A percentile compares a stretch with the other conserved stretches of the same genome.
phyloP scores from a whole-genome alignment of 2,888 invertebrate species.

The Chloroclysta siterata region DNA sequence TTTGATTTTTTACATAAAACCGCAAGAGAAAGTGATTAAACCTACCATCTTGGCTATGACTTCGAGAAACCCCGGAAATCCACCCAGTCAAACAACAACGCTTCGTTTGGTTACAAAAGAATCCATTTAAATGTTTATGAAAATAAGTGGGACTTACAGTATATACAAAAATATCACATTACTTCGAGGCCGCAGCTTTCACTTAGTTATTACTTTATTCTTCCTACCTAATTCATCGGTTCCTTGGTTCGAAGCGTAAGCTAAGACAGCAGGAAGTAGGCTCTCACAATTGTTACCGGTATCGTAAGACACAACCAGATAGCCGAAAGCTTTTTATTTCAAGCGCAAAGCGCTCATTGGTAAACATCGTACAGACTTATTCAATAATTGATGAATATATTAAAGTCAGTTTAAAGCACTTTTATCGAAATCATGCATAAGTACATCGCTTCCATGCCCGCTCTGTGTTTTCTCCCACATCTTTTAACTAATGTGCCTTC shows the following conservation, averaged over 20 bases:
- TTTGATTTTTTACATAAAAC: slow-evolving; percentile 29
- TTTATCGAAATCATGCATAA: slow-evolving; percentile 29
- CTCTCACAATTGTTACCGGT: slow-evolving; percentile 25
- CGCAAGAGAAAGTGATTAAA: slow-evolving; percentile 36
- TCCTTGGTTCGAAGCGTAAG: slow-evolving; percentile 76
- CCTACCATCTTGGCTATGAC: slow-evolving; percentile 44
- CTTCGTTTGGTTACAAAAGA: slow-evolving; percentile 77
- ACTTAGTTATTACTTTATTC: slow-evolving; percentile 80
- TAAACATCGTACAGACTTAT: slow-evolving; percentile 33
- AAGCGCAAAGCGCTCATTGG: slow-evolving; percentile 57
- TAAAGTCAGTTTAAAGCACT: slow-evolving; percentile 44
- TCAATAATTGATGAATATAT: slow-evolving; percentile 42
- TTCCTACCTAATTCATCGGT: slow-evolving; percentile 75
- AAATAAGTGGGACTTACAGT: slow-evolving; percentile 85
- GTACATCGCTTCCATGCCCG: slow-evolving; percentile 49
- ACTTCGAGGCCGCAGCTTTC: slow-evolving; percentile 85
- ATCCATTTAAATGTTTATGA: slow-evolving; percentile 84
- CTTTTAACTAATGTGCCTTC: slow-evolving; percentile 58
- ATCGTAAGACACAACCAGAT: slow-evolving; percentile 30
- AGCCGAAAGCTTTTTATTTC: slow-evolving; percentile 44
- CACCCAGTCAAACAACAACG: slow-evolving; percentile 68
- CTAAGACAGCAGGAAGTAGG: slow-evolving; percentile 67
- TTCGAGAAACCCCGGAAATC: slow-evolving; percentile 56
- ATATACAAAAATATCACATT: slow-evolving; percentile 86
- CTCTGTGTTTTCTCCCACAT: slow-evolving; percentile 47